Conservation (phyloP, 1,140 invertebrate genomes). For the Leptonema lineaticorne region DNA sequence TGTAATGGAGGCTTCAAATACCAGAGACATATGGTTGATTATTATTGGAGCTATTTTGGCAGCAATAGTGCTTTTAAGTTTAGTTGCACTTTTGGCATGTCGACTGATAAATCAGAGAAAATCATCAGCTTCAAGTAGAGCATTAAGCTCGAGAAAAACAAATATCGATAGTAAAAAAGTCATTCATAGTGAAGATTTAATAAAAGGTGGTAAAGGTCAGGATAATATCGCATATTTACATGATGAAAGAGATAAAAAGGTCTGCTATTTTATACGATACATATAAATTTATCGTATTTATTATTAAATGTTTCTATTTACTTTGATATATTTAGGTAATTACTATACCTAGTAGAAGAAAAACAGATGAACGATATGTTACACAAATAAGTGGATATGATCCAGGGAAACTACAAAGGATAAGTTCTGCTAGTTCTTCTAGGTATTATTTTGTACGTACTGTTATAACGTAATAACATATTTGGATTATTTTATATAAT, state of each 20-base stretch:
- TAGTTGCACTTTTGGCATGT: slow-evolving; percentile 63
- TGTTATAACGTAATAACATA: neutral
- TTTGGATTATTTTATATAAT: neutral
- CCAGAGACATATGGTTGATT: slow-evolving; percentile 64
- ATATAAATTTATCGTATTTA: neutral
- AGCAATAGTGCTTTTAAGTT: slow-evolving; percentile 62
- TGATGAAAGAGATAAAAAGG: slow-evolving; percentile 34
- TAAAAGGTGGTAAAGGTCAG: slow-evolving; percentile 5
- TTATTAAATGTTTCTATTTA: neutral
- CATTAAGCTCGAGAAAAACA: neutral
- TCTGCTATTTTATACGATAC: neutral
- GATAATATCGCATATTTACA: slow-evolving; percentile 36
- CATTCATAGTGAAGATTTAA: slow-evolving; percentile 32
- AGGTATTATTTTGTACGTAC: slow-evolving; percentile 45
- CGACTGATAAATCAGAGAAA: slow-evolving; percentile 58
- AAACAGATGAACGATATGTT: slow-evolving; percentile 30
- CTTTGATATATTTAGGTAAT: neutral
- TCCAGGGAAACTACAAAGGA: slow-evolving; percentile 25
- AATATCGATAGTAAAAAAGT: slow-evolving; percentile 38
- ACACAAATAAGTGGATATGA: slow-evolving; percentile 27
- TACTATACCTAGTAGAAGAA: slow-evolving; percentile 47
- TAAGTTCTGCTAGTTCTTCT: slow-evolving; percentile 49
- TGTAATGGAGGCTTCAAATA: slow-evolving; percentile 56
- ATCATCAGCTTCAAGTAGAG: slow-evolving; percentile 24
- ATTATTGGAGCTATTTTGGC: slow-evolving; percentile 62